Base-by-base conservation (phyloP, 2,888 invertebrate genomes). In the Actias luna region DNA sequence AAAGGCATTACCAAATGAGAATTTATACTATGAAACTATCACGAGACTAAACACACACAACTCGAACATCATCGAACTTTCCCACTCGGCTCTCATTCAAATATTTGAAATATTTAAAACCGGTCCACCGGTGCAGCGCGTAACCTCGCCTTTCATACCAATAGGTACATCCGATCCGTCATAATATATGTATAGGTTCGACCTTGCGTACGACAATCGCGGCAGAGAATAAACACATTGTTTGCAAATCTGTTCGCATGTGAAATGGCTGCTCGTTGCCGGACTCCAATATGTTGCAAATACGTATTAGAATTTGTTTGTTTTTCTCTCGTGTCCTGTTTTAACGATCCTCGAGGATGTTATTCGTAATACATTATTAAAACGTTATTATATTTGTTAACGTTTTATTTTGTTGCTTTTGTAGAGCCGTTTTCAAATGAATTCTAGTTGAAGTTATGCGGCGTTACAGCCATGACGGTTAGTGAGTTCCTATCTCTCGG, bases 181-280 rank as follows among this genome's bases (percentile, higher is more conserved):
- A 77, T 74, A 25, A 50, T 50, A 50, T 12, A 50, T 50, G 25
- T 12, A 50, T 50, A 74, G 71, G 62, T 58, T 62, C 67, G 77
- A 77, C 80, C 78, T 80, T 80, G 79, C 39, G 22, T 64, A 65
- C 67, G 74, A 76, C 77, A 75, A 72, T 69, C 75, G 71, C 70
- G 59, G 73, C 64, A 69, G 46, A 50, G 25, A 50, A 66, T 69
- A n/a, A n/a, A n/a, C n/a, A 65, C 70, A 80, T 78, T 80, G 80
- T 80, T 72, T 73, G 76, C 72, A 68, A 76, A 73, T 12, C 25
- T 25, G 46, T 25, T 50, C 46, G 25, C 25, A 50, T 50, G 25
- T 50, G 22, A 12, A 12, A 50, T 50, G 25, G 46, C 12, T 50
- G 12, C 46, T 25, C n/a, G 14, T 50, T 50, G 22, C 25, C 25